Evolutionary conservation across 2,888 invertebrate species (phyloP), one percentile per base, ranked within the genome.

Genomic region (Meandrusa payeni): DNA sequence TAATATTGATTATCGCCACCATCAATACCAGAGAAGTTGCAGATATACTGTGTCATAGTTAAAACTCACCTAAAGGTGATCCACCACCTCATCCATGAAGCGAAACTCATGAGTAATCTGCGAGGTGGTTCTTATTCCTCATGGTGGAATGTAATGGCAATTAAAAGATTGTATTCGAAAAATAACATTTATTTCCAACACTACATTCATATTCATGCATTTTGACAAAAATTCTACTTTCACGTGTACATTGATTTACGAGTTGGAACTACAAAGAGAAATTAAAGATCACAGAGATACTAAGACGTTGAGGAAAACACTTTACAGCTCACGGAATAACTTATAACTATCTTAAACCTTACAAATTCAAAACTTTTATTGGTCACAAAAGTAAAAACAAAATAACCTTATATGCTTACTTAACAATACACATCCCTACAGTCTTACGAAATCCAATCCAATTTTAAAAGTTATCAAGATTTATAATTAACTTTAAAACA

Each of bases 151-250:
- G 4, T 3, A 15, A 13, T 1, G 4, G 31, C 7, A 34, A 24
- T 34, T n/a, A 9, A 34, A 36, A 48, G 28, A 40, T 22, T 41
- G 46, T 41, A 51, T 52, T 68, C 66, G 75, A 82, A 85, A 85
- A 81, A 85, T 83, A 85, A 79, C 77, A 81, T 83, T 82, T 85
- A 82, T 79, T 75, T 79, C 68, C 74, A 77, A 81, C 78, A 75
- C 73, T 76, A 76, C 77, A 76, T 76, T 73, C 69, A 76, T 77
- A 74, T 73, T 74, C 83, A 83, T 85, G 82, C 83, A 86, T 79
- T 76, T 76, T 76, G 74, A 82, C 69, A 63, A 70, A n/a, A 71
- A 79, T 64, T 69, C 77, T 77, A 77, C 73, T 71, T 75, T 59
- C 69, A 68, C 61, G 68, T 61, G 66, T 69, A 76, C 73, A 78